Evolutionary conservation across 2,888 invertebrate genomes (phyloP), one percentile per base, ranked within the genome.

Genomic region (Ashinkailepas kermadecensis): DNA sequence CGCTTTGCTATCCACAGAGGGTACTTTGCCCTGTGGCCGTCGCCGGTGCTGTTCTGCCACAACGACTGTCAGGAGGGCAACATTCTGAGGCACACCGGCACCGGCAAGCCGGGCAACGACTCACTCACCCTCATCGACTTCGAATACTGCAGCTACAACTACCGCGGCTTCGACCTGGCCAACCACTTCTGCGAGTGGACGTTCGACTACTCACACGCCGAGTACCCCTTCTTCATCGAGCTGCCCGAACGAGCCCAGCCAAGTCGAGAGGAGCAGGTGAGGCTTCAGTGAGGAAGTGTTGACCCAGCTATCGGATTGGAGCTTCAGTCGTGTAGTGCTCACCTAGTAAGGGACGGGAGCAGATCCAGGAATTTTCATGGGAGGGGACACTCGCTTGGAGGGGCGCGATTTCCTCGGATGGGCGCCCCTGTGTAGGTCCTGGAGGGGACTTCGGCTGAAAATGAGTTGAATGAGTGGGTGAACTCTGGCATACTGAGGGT

Each of bases 71-170:
- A 97, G 87, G 96, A 96, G 89, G 97, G 95, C 88, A 91, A 91
- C 86, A 91, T 92, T 85, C 87, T 92, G n/a, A 86, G 91, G 83
- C 88, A 83, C 23, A 83, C 80, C 58, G 56, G 21, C 39, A 39
- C 39, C 81, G 59, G 56, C 59, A n/a, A 79, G 65, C n/a, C 39
- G 58, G 81, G 74, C 64, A 62, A 62, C 89, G 89, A 92, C 0
- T 91, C 85, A 81, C 88, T 95, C 62, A 93, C 94, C 23, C 89
- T 95, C 58, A 95, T 95, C 86, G 97, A 97, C 87, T 97, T 95
- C 87, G 97, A 97, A 88, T 97, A 97, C 87, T 96, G 96, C 87
- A 94, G 96, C 0, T 97, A 97, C 88, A 97, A 97, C 87, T 95
- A 95, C 87, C 90, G 97, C 81, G 96, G 93, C 0, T 97, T 96